A percentile compares a stretch with the other conserved stretches of the same genome.
phyloP scores from a whole-genome alignment of 2,888 invertebrate species.

The Eupithecia dodoneata region DNA sequence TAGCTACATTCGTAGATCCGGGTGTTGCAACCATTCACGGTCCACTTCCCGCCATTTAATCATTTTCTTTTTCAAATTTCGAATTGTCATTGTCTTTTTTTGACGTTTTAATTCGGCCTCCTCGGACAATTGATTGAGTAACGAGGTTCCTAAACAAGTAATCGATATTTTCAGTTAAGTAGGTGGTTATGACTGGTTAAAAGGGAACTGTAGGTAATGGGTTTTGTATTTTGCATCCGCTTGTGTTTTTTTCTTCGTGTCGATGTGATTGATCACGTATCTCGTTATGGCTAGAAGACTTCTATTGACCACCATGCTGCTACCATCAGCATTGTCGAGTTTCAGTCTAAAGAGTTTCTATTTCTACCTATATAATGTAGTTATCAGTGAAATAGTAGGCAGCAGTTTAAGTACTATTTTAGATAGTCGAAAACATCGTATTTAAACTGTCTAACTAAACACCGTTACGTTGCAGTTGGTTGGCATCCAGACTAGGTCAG shows the following conservation, averaged over 20 bases:
- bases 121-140: slow-evolving; percentile 44
- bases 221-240: slow-evolving; percentile 27
- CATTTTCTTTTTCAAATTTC: slow-evolving; percentile 60
- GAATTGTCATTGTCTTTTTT: slow-evolving; percentile 35
- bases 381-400: neutral
- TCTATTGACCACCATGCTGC: neutral
- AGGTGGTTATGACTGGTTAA: neutral
- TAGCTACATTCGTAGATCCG: slow-evolving; percentile 56
- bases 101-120: slow-evolving; percentile 40
- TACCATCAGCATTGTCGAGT: neutral
- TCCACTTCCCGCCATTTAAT: slow-evolving; percentile 67
- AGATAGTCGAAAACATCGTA: slow-evolving; percentile 66
- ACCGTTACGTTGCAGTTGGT: slow-evolving; percentile 81
- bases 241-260: slow-evolving; percentile 18
- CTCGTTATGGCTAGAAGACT: slow-evolving; percentile 3
- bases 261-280: slow-evolving; percentile 21
- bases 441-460: slow-evolving; percentile 68
- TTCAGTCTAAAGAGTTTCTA: neutral
- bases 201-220: neutral
- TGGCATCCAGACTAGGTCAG: slow-evolving; percentile 80
- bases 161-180: slow-evolving; percentile 36
- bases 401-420: slow-evolving; percentile 59
- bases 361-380: neutral
- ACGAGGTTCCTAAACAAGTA: slow-evolving; percentile 29
- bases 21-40: slow-evolving; percentile 73